phyloP scores from a whole-genome alignment of 64 coral and sea anemone species.

The Dendronephthya gigantea region DNA sequence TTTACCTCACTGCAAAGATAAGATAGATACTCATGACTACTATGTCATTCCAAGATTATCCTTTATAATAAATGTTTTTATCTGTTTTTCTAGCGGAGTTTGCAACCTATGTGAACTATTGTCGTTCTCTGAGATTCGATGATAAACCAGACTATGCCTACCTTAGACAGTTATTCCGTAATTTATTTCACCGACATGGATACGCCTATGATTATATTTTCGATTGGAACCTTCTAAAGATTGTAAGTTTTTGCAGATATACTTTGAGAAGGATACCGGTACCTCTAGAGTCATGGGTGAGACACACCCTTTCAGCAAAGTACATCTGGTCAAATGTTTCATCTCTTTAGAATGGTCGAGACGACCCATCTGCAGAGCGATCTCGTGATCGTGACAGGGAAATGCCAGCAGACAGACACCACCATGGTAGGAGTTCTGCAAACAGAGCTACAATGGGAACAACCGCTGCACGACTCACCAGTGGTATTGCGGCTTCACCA shows the following conservation, averaged over 20 bases:
- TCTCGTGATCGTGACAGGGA: not conserved
- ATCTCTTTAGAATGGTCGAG: not conserved
- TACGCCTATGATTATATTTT: conserved; percentile 98
- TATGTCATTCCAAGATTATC: no score
- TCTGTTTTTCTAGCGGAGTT: conserved; percentile 76
- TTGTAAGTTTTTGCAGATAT: conserved; percentile 56
- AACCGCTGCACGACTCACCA: not conserved
- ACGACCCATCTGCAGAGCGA: not conserved
- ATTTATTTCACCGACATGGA: conserved; percentile 91
- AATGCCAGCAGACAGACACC: not conserved
- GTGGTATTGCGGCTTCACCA: not conserved
- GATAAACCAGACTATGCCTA: conserved; percentile 99
- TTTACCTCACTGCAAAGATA: no score
- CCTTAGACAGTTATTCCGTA: conserved; percentile 81
- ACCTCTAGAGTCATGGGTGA: not conserved
- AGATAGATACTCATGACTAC: no score
- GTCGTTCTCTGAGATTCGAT: conserved; percentile 90
- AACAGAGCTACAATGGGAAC: not conserved
- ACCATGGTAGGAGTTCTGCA: not conserved
- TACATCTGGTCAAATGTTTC: not conserved
- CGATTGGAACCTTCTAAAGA: conserved; percentile 97
- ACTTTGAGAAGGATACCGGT: not conserved
- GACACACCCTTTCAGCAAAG: not conserved
- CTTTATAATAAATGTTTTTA: not conserved
- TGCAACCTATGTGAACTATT: conserved; percentile 93